A percentile compares a stretch with the other conserved stretches of the same genome.
These are phyloP conservation scores for Aleiodes sp. DNA, from an alignment of 1,140 invertebrate genomes.

Conservation along the genomic window DNA sequence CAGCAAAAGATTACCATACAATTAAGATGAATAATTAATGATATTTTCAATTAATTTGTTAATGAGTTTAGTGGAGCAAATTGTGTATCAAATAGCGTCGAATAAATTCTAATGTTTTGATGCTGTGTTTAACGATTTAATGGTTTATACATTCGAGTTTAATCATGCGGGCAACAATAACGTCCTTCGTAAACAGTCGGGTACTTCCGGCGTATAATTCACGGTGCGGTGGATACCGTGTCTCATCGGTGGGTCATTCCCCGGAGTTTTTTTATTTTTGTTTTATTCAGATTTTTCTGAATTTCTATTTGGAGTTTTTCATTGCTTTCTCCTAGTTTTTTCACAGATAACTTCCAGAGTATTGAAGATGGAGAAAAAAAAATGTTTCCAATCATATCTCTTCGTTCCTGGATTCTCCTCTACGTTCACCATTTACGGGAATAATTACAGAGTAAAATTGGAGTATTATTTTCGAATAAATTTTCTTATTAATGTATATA, in stretches of 20 bases:
- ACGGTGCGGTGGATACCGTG: background rate
- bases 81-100: background rate
- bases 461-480: too few species aligned
- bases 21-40: background rate
- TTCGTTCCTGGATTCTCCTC: too few species aligned
- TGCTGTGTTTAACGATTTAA: slow-evolving; percentile 9
- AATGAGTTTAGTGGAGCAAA: background rate
- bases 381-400: too few species aligned
- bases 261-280: too few species aligned
- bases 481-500: too few species aligned
- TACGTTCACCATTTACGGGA: too few species aligned
- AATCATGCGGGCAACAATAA: slow-evolving; percentile 36
- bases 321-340: too few species aligned
- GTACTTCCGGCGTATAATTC: slow-evolving; percentile 30
- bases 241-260: slow-evolving; percentile 31
- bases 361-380: too few species aligned
- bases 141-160: slow-evolving; percentile 24
- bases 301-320: too few species aligned
- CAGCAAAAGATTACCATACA: background rate
- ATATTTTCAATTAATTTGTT: background rate
- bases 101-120: slow-evolving; percentile 20
- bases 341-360: too few species aligned
- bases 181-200: slow-evolving; percentile 25
- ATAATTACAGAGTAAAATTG: too few species aligned
- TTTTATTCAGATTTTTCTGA: too few species aligned